Base-by-base conservation (phyloP, 1,140 invertebrate genomes). In the Bombus haemorrhoidalis region DNA sequence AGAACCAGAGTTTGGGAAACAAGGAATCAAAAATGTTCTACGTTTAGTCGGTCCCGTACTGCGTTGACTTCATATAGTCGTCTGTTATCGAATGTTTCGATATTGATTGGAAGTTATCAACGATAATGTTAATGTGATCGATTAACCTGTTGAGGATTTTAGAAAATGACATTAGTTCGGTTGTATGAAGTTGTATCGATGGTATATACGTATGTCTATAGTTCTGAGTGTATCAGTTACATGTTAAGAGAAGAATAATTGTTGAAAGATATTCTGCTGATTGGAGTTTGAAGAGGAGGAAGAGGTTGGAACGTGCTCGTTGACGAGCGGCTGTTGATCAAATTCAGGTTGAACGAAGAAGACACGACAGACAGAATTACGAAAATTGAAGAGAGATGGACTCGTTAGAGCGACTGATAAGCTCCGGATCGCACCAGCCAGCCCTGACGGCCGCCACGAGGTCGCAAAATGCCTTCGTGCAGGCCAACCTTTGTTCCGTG, bases 341-440 rank as follows among this genome's bases (percentile, higher is more conserved):
- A 53, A 18, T 53, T 22, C 47, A 53, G 18, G 28, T 22, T 39
- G 39, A 74, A 32, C 10, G 32, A 9, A 34, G 39, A 13, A 59
- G 57, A 83, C 15, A 62, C 28, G 18, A 18, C n/a, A 41, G 10
- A 53, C 53, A 75, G 37, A 69, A 82, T 81, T 39, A 88, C 39
- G 53, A 57, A 86, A 68, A 77, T 81, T 43, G 78, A 79, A 84
- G 89, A 92, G 94, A 93, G 87, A 98, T 98, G 97, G 97, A 98
- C 95, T 97, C 97, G 88, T 93, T 98, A 95, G 97, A 97, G 93
- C 96, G 97, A 85, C 93, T 97, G 92, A 97, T 97, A 96, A 97
- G 96, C 92, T 96, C 96, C 86, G 96, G 96, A 81, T 96, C 96
- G 53, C 94, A 97, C 94, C 97, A 97, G 87, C 96, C 96, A 92